Percentiles rank a stretch among this genome's conserved stretches.
Conservation (phyloP, 2,797 vertebrate species). For the Coregonus suidteri region DNA sequence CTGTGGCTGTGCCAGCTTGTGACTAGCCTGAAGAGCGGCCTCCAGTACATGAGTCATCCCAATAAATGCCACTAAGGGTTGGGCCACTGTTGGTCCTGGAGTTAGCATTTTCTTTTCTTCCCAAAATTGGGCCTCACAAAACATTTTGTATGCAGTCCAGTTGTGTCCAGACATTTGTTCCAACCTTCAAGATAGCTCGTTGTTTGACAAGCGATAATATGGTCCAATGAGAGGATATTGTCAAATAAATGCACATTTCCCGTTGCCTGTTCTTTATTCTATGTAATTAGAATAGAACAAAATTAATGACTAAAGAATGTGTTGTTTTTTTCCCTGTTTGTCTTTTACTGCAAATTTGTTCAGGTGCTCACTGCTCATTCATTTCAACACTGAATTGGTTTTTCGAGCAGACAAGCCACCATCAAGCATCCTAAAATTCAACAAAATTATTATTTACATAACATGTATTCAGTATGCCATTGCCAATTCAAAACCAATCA, state of each 20-base stretch:
- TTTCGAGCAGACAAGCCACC: background rate
- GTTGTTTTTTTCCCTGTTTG: background rate
- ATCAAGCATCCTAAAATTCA: background rate
- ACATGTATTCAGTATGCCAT: background rate
- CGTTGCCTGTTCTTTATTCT: conserved; percentile 1
- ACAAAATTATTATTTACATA: background rate
- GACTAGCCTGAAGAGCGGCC: no score
- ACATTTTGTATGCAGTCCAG: background rate
- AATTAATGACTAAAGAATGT: background rate
- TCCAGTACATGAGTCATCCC: no score
- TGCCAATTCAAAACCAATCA: background rate
- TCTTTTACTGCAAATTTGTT: conserved; percentile 1
- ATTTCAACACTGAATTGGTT: background rate
- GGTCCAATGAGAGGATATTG: conserved; percentile 3
- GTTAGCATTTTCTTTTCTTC: background rate
- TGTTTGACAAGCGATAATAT: background rate
- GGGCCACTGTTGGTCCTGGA: no score
- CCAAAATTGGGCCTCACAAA: background rate
- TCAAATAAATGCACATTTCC: background rate
- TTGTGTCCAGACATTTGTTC: background rate
- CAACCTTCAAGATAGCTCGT: background rate
- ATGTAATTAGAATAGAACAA: conserved; percentile 1
- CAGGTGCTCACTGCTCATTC: background rate
- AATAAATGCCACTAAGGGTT: no score
- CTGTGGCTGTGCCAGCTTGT: no score